Conservation (phyloP, 2,113 vertebrate genomes). For the Microtus oregoni region DNA sequence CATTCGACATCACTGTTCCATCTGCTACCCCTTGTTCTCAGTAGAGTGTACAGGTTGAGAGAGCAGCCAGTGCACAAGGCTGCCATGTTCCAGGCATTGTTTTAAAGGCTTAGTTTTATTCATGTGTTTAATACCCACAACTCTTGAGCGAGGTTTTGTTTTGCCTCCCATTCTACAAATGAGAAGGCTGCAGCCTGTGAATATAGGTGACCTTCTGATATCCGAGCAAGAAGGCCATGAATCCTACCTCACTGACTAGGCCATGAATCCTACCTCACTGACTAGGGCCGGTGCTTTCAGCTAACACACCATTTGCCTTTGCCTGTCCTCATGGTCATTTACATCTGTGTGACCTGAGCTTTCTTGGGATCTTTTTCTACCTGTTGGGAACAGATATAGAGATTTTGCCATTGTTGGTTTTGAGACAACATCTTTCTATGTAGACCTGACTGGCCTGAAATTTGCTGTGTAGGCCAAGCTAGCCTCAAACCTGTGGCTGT, state of each 20-base stretch:
- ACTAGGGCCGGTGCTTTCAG: neutral
- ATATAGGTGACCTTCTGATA: fast-evolving
- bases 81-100: fast-evolving
- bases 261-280: neutral
- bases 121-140: neutral
- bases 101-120: neutral
- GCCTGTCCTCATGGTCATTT: neutral
- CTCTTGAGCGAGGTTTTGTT: neutral
- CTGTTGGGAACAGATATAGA: neutral
- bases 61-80: fast-evolving
- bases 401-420: neutral
- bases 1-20: no score
- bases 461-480: neutral
- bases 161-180: neutral
- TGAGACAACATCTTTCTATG: neutral
- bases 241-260: neutral
- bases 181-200: neutral
- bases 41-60: no score
- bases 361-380: neutral
- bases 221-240: neutral
- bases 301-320: no score
- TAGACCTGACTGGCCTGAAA: neutral
- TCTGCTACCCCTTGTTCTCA: neutral
- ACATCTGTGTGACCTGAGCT: neutral
- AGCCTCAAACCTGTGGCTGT: neutral